phyloP scores from a whole-genome alignment of 2,113 vertebrate genomes.

The Istiophorus platypterus region DNA sequence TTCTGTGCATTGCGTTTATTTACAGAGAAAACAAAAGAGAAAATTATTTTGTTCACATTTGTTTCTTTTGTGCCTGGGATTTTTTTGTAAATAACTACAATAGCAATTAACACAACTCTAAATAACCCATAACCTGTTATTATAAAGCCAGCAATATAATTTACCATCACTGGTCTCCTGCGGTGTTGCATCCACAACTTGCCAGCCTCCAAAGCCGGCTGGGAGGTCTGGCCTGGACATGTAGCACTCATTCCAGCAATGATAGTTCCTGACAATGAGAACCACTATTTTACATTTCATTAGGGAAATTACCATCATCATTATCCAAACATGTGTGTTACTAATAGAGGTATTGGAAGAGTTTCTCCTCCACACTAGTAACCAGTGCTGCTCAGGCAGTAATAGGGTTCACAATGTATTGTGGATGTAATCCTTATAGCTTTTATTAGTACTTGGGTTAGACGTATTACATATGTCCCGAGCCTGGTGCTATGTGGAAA shows the following conservation, averaged over 20 bases:
- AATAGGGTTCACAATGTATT: no score
- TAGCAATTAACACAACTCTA: background rate
- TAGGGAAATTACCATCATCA: background rate
- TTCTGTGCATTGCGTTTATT: background rate
- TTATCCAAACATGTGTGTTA: background rate
- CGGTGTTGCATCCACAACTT: slow-evolving; percentile 95
- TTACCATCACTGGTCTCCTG: slow-evolving; percentile 98
- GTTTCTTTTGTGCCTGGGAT: background rate
- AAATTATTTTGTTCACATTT: background rate
- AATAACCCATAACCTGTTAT: background rate
- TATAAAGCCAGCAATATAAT: background rate
- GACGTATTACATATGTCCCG: background rate
- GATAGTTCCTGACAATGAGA: slow-evolving; percentile 91
- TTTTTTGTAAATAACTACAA: background rate
- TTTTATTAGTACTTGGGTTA: background rate
- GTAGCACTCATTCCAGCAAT: slow-evolving; percentile 98
- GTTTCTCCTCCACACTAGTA: no score
- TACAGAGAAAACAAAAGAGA: background rate
- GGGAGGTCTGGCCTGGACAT: slow-evolving; percentile 96
- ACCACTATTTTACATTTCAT: background rate
- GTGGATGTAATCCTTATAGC: background rate
- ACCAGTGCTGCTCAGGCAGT: no score
- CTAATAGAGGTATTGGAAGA: no score
- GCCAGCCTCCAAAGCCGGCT: slow-evolving; percentile 95
- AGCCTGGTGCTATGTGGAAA: no score